phyloP scores from a whole-genome alignment of 2,113 vertebrate species.

The Anguilla rostrata region DNA sequence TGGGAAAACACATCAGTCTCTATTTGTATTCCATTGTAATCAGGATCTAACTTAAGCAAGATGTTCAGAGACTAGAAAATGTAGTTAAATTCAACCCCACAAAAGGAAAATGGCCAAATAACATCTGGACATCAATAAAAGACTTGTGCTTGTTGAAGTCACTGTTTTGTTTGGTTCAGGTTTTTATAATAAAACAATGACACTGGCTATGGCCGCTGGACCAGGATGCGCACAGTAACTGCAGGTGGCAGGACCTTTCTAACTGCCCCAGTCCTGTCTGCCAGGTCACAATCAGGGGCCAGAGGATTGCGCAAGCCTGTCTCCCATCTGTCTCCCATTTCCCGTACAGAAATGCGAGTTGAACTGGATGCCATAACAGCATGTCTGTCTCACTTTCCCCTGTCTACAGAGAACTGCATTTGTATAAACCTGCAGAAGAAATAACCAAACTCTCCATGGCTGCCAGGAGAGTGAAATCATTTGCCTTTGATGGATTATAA shows the following conservation, averaged over 20 bases:
- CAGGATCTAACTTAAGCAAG: background rate
- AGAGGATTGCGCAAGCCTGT: background rate
- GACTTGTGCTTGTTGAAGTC: background rate
- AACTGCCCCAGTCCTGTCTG: background rate
- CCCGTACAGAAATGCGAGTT: background rate
- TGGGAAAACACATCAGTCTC: background rate
- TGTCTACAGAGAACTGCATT: background rate
- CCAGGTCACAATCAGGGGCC: background rate
- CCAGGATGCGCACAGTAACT: background rate
- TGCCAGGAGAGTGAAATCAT: background rate
- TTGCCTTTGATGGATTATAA: background rate
- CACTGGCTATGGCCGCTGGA: background rate
- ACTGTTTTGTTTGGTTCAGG: background rate
- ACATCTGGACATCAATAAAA: background rate
- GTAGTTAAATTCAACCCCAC: background rate
- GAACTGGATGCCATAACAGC: background rate
- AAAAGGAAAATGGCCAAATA: background rate
- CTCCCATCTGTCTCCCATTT: slow-evolving; percentile 4
- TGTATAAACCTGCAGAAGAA: background rate
- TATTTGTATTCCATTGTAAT: background rate
- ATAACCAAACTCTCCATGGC: background rate
- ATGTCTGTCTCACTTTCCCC: background rate
- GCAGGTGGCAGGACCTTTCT: background rate
- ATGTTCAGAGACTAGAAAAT: background rate
- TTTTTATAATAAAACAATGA: background rate